Evolutionary conservation across 2,113 vertebrate species (phyloP).

Genomic region (Pogonocichla stellata): DNA sequence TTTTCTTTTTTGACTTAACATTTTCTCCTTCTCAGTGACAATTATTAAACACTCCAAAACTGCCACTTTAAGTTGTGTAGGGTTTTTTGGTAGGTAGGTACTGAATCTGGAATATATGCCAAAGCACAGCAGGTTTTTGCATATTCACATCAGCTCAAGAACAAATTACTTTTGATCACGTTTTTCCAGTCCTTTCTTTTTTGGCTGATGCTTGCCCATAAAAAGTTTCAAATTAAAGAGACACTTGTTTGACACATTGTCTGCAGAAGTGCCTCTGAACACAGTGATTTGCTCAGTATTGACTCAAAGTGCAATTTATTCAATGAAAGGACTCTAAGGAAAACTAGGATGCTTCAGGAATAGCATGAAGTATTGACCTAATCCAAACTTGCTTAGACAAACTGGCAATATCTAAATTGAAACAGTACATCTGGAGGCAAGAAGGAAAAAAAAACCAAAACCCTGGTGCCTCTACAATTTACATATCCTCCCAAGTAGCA

Average conservation of each 20-base stretch:
- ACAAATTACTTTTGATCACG: background rate
- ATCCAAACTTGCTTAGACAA: conserved; percentile 35
- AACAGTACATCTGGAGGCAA: conserved; percentile 36
- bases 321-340: conserved; percentile 24
- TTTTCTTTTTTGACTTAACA: too few relatives aligned
- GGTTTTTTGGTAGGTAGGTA: background rate
- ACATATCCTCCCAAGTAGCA: background rate
- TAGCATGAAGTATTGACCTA: conserved; percentile 36
- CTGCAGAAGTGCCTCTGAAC: background rate
- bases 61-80: background rate
- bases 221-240: conserved; percentile 16
- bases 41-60: background rate
- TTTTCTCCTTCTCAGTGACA: background rate
- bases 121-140: background rate
- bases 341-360: conserved; percentile 13
- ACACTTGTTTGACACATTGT: conserved; percentile 1
- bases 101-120: background rate
- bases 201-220: background rate
- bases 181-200: background rate
- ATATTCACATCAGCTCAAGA: background rate
- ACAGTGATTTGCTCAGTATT: conserved; percentile 30
- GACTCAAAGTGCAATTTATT: conserved; percentile 24
- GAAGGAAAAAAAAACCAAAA: background rate
- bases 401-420: conserved; percentile 21
- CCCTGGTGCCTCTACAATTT: conserved; percentile 25